These are phyloP conservation scores for Spheniscus humboldti DNA, from an alignment of 2,797 vertebrate species.

Conservation along the genomic window DNA sequence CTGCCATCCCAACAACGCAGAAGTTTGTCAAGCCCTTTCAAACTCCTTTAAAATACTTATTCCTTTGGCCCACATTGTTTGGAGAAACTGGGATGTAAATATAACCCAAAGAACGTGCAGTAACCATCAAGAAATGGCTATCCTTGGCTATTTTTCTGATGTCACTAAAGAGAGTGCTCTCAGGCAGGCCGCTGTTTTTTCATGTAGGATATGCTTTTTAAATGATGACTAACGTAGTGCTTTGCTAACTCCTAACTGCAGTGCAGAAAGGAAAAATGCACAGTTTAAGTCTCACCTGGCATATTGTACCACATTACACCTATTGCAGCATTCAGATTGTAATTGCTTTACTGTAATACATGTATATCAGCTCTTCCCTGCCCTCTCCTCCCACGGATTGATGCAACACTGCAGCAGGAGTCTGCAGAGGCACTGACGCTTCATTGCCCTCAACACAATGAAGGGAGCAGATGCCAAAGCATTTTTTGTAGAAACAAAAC, in stretches of 20 bases:
- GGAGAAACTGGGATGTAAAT: background rate
- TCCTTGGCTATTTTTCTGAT: background rate
- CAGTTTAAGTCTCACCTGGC: background rate
- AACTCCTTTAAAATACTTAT: background rate
- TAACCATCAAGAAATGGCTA: background rate
- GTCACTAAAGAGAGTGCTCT: background rate
- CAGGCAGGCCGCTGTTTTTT: background rate
- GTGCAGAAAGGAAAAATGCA: background rate
- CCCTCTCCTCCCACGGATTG: background rate
- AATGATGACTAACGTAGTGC: background rate
- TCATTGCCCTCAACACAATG: background rate
- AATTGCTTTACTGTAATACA: background rate
- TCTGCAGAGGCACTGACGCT: background rate
- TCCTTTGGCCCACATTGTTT: background rate
- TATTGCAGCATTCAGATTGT: too few species aligned
- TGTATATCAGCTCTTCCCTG: background rate
- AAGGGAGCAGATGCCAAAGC: background rate
- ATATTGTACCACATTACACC: background rate
- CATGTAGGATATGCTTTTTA: fast-evolving
- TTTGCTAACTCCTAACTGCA: background rate
- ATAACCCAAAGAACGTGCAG: background rate
- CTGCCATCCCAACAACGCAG: background rate
- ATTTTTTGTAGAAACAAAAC: background rate
- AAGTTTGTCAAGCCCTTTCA: background rate
- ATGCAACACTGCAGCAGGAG: background rate